A percentile compares a stretch with the other conserved stretches of the same genome.
phyloP scores from a whole-genome alignment of 2,888 invertebrate species.

The Hermaeophaga mercurialis region DNA sequence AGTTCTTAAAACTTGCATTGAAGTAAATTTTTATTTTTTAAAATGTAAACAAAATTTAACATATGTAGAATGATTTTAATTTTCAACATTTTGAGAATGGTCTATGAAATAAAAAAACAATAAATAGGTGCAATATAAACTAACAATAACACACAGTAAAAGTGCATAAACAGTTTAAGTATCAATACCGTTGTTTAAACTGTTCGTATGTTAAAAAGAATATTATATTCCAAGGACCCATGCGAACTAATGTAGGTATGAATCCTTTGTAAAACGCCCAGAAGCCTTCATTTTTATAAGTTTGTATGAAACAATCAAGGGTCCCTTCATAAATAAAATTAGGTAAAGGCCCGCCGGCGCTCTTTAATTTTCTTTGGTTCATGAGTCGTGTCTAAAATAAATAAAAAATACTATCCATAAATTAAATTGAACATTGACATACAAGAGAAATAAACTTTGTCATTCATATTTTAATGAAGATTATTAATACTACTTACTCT shows the following conservation, averaged over 20 bases:
- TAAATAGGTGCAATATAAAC: slow-evolving; percentile 13
- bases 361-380: slow-evolving; percentile 78
- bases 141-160: not conserved
- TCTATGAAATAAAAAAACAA: slow-evolving; percentile 2
- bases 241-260: slow-evolving; percentile 91
- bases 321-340: slow-evolving; percentile 78
- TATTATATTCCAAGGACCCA: slow-evolving; percentile 97
- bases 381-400: slow-evolving; percentile 83
- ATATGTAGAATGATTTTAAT: not conserved
- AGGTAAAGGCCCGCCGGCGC: slow-evolving; percentile 59
- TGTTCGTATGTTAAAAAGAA: slow-evolving; percentile 95
- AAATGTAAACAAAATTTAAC: not conserved
- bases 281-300: slow-evolving; percentile 85
- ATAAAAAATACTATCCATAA: not conserved
- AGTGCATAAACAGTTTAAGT: slow-evolving; percentile 6
- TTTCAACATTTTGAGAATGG: not conserved
- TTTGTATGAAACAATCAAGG: slow-evolving; percentile 70
- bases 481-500: slow-evolving; percentile 66
- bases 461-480: not conserved
- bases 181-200: slow-evolving; percentile 73
- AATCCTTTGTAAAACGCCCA: slow-evolving; percentile 93
- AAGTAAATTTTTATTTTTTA: no score
- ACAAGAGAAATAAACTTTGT: not conserved
- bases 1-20: no score
- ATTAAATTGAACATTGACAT: not conserved